A percentile compares a stretch with the other conserved stretches of the same genome.
Evolutionary conservation across 2,888 invertebrate species (phyloP).

Genomic region (Latrodectus elegans): DNA sequence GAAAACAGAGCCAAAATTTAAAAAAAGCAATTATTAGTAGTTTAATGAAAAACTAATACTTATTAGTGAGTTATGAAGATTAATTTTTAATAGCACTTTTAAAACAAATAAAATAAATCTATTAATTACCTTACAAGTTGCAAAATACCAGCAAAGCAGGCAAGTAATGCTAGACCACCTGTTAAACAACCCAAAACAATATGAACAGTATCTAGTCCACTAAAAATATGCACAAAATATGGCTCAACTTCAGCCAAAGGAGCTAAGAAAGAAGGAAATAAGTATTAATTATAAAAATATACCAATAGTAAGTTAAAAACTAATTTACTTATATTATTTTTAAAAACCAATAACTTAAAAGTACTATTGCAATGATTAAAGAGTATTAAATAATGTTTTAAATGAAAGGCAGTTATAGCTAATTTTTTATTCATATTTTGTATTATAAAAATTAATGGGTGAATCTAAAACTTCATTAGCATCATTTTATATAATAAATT

Average conservation of each 20-base stretch:
- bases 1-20: too few species aligned
- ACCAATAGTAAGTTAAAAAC: too few species aligned
- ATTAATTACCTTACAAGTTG: slow-evolving; percentile 61
- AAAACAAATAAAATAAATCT: neutral
- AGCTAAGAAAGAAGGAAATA: slow-evolving; percentile 23
- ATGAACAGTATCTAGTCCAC: slow-evolving; percentile 58
- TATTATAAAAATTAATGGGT: too few species aligned
- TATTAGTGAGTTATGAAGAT: too few species aligned
- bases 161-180: slow-evolving; percentile 57
- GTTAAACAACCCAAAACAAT: slow-evolving; percentile 65
- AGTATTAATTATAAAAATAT: neutral
- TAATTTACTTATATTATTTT: too few species aligned
- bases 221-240: slow-evolving; percentile 65
- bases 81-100: neutral
- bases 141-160: slow-evolving; percentile 65
- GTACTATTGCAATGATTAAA: neutral
- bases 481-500: too few species aligned
- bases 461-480: too few species aligned
- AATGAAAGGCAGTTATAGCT: too few species aligned
- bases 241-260: slow-evolving; percentile 54
- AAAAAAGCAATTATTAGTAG: too few species aligned
- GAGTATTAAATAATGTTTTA: too few species aligned
- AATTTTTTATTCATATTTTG: too few species aligned
- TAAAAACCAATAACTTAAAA: neutral
- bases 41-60: too few species aligned